These are phyloP conservation scores for Elysia chlorotica DNA, from an alignment of 1,140 invertebrate species.

Conservation along the genomic window DNA sequence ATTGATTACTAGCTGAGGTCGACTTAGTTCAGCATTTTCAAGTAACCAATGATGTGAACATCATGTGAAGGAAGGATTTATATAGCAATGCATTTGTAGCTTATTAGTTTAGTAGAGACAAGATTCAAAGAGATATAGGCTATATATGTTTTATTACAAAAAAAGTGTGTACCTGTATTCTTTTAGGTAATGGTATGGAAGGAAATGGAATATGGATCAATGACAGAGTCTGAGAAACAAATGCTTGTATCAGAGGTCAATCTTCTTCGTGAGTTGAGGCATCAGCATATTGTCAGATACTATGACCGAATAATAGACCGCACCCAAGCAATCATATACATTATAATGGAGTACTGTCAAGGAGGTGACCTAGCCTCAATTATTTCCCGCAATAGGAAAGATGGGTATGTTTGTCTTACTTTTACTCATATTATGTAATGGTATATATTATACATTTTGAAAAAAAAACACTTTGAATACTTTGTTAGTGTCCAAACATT, in stretches of 20 bases:
- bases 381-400: slow-evolving; percentile 46
- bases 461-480: neutral
- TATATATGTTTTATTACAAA: too few relatives aligned
- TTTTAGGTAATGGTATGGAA: slow-evolving; percentile 60
- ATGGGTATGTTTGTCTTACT: slow-evolving; percentile 44
- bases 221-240: slow-evolving; percentile 59
- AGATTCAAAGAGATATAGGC: too few relatives aligned
- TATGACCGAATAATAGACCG: slow-evolving; percentile 61
- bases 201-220: slow-evolving; percentile 59
- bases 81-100: too few relatives aligned
- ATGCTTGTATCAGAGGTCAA: slow-evolving; percentile 62
- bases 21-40: too few relatives aligned
- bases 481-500: too few relatives aligned
- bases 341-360: slow-evolving; percentile 61
- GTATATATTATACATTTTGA: neutral
- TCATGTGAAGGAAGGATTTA: too few relatives aligned
- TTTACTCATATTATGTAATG: too few relatives aligned
- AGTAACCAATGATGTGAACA: too few relatives aligned
- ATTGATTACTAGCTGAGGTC: too few relatives aligned
- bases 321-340: slow-evolving; percentile 51
- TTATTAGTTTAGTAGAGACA: too few relatives aligned
- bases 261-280: slow-evolving; percentile 56
- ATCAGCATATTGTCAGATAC: slow-evolving; percentile 58
- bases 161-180: too few relatives aligned
- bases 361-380: slow-evolving; percentile 56